These are phyloP conservation scores for Tupiocoris notatus DNA, from an alignment of 2,888 invertebrate species.

Conservation along the genomic window DNA sequence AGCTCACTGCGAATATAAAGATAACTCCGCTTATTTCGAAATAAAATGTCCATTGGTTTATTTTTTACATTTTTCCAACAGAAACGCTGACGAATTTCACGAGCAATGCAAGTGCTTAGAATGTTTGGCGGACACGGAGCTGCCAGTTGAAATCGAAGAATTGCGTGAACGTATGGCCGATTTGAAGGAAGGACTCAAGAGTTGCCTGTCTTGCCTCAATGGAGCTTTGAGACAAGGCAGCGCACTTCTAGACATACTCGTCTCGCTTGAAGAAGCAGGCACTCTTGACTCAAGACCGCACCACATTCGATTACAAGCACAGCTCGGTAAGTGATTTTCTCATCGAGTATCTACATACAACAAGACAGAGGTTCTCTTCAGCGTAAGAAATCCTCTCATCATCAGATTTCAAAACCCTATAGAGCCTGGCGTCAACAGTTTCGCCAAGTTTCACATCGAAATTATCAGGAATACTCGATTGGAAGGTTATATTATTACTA, in stretches of 20 bases:
- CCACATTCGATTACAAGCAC: conserved; percentile 59
- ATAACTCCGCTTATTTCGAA: no score
- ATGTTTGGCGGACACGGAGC: conserved; percentile 64
- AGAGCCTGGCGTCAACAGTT: no score
- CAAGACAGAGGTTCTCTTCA: no score
- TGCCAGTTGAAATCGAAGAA: conserved; percentile 70
- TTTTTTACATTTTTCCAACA: conserved; percentile 54
- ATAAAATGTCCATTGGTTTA: conserved; percentile 52
- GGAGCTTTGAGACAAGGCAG: conserved; percentile 78
- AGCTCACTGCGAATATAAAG: no score
- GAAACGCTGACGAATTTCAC: conserved; percentile 67
- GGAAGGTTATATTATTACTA: no score
- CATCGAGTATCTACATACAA: no score
- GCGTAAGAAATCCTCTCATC: no score
- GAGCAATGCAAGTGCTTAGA: conserved; percentile 68
- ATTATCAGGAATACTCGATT: no score
- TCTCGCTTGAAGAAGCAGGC: conserved; percentile 71
- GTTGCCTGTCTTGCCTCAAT: conserved; percentile 74
- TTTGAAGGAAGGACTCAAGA: conserved; percentile 69
- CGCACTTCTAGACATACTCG: conserved; percentile 68
- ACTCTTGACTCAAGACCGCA: conserved; percentile 73
- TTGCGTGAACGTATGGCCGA: conserved; percentile 68
- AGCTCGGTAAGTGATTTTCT: conserved; percentile 57
- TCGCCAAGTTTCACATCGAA: no score
- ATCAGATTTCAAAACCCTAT: no score